Evolutionary conservation across 2,113 vertebrate genomes (phyloP).

Genomic region (Bos indicus): DNA sequence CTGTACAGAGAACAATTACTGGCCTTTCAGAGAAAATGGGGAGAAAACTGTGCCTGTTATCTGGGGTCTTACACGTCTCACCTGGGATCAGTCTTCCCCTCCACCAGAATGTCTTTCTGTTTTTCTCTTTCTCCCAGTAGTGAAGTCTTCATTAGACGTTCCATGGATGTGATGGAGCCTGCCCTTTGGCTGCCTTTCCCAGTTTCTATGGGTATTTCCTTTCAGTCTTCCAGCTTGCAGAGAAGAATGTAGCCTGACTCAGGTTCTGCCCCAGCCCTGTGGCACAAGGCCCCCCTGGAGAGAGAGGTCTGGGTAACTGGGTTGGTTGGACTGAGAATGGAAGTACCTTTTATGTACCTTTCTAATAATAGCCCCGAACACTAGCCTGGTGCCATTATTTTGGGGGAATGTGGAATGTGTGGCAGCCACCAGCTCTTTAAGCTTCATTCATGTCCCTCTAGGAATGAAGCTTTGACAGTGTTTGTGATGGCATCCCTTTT

Average conservation of each 20-base stretch:
- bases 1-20: neutral
- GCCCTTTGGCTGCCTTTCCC: slow-evolving; percentile 67
- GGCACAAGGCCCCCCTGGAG: slow-evolving; percentile 56
- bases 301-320: slow-evolving; percentile 56
- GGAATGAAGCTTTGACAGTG: neutral
- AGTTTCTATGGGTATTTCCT: slow-evolving; percentile 60
- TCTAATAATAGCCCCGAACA: slow-evolving; percentile 60
- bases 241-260: slow-evolving; percentile 55
- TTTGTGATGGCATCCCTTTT: neutral
- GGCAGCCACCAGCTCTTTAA: slow-evolving; percentile 28
- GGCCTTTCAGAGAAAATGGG: neutral
- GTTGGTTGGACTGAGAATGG: slow-evolving; percentile 46
- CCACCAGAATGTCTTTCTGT: neutral
- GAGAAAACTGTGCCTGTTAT: neutral
- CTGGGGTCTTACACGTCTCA: neutral
- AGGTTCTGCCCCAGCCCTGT: slow-evolving; percentile 42
- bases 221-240: slow-evolving; percentile 32
- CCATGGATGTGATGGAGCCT: slow-evolving; percentile 54
- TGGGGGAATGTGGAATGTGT: slow-evolving; percentile 58
- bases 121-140: neutral
- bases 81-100: neutral
- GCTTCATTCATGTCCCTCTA: slow-evolving; percentile 36
- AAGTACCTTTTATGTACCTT: slow-evolving; percentile 57
- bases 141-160: neutral
- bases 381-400: slow-evolving; percentile 56